Conservation (phyloP, 1,140 invertebrate species). For the Dufourea novaeangliae region DNA sequence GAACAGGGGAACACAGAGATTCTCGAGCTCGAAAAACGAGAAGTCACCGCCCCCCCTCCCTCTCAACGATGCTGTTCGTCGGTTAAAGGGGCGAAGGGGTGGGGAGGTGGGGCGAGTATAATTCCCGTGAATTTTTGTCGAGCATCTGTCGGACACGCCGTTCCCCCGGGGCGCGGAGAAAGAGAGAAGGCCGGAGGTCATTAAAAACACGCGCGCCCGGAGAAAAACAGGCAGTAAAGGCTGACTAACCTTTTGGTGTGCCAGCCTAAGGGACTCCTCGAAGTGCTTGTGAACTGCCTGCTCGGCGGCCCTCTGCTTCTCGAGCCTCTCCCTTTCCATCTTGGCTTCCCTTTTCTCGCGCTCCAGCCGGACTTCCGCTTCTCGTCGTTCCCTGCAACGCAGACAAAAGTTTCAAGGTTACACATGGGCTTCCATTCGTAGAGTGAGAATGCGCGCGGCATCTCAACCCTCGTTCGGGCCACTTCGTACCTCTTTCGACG, state of each 20-base stretch:
- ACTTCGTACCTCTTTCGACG: no score
- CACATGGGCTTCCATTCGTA: background rate
- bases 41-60: background rate
- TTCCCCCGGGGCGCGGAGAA: background rate
- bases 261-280: conserved; percentile 91
- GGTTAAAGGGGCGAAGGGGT: background rate
- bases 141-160: conserved; percentile 41
- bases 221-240: conserved; percentile 50
- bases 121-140: conserved; percentile 10
- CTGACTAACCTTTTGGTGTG: conserved; percentile 89
- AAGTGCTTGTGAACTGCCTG: conserved; percentile 94
- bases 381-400: conserved; percentile 84
- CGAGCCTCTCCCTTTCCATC: conserved; percentile 83
- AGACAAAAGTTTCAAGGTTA: conserved; percentile 50
- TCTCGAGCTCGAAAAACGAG: background rate
- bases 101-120: background rate
- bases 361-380: conserved; percentile 85
- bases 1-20: background rate
- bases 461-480: no score
- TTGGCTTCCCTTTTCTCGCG: conserved; percentile 81
- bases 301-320: conserved; percentile 86
- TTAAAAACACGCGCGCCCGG: conserved; percentile 43
- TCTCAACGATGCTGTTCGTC: background rate
- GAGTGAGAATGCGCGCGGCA: no score
- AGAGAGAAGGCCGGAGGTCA: conserved; percentile 24